phyloP scores from a whole-genome alignment of 2,113 vertebrate species.

The Crypturellus undulatus region DNA sequence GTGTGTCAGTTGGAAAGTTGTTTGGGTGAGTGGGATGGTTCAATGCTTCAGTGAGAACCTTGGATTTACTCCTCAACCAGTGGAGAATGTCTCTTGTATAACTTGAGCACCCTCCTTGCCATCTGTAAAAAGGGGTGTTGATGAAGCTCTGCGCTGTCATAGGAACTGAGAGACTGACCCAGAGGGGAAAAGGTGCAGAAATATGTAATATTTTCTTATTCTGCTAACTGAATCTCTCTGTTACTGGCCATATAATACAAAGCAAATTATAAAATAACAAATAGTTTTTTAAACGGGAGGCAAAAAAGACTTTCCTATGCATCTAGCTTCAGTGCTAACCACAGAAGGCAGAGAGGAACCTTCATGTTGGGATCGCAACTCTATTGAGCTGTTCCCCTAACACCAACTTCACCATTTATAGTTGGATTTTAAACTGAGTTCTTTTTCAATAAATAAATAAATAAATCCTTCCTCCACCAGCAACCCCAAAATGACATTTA shows the following conservation, averaged over 20 bases:
- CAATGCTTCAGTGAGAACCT: background rate
- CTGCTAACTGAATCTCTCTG: background rate
- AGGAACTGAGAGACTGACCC: background rate
- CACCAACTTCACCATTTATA: background rate
- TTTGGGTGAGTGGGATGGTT: background rate
- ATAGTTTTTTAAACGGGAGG: background rate
- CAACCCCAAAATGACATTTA: constrained; percentile 17
- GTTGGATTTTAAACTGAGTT: constrained; percentile 20
- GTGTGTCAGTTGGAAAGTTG: background rate
- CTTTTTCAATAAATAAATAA: background rate
- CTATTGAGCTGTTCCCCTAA: background rate
- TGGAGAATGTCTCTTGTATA: too few species aligned
- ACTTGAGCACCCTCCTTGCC: background rate
- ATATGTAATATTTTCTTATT: background rate
- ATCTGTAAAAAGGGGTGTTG: too few species aligned
- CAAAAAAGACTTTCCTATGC: background rate
- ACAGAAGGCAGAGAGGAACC: background rate
- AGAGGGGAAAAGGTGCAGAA: background rate
- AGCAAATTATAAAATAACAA: background rate
- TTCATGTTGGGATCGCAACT: background rate
- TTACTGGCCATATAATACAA: background rate
- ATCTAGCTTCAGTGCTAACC: background rate
- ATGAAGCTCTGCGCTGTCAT: too few species aligned
- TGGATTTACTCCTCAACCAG: background rate
- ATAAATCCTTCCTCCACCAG: background rate